Evolutionary conservation across 2,888 invertebrate genomes (phyloP).

Genomic region (Apamea epomidion): DNA sequence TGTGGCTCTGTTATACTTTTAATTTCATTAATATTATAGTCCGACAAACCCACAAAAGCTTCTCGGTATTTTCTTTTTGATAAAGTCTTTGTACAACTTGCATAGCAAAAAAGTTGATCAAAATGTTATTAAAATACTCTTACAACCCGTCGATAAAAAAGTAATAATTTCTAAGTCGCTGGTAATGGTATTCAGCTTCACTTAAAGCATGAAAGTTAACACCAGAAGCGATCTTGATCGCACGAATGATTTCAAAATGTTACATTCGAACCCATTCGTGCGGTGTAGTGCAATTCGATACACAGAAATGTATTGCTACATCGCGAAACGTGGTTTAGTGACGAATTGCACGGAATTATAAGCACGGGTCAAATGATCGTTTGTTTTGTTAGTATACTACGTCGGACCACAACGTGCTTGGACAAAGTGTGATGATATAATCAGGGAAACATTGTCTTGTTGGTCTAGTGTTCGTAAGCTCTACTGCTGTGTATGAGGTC

Average conservation of each 20-base stretch:
- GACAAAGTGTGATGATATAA: background rate
- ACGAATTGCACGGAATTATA: background rate
- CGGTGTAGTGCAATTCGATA: conserved; percentile 8
- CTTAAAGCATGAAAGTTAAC: background rate
- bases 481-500: too few species aligned
- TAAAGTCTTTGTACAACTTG: background rate
- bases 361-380: background rate
- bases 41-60: background rate
- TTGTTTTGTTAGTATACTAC: background rate
- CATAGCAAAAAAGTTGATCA: background rate
- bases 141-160: background rate
- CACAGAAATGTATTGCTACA: background rate
- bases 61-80: background rate
- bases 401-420: background rate
- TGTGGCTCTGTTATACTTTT: conserved; percentile 25
- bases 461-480: too few species aligned
- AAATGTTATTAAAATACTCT: background rate
- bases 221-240: background rate
- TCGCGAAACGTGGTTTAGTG: background rate
- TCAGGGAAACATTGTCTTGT: background rate
- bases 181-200: background rate
- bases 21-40: conserved; percentile 23
- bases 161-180: background rate
- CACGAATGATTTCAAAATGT: conserved; percentile 16
- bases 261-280: conserved; percentile 18